Evolutionary conservation across 30 jellyfish, hydroid and myxozoan genomes (phyloP).

Genomic region (Sanderia malayensis): DNA sequence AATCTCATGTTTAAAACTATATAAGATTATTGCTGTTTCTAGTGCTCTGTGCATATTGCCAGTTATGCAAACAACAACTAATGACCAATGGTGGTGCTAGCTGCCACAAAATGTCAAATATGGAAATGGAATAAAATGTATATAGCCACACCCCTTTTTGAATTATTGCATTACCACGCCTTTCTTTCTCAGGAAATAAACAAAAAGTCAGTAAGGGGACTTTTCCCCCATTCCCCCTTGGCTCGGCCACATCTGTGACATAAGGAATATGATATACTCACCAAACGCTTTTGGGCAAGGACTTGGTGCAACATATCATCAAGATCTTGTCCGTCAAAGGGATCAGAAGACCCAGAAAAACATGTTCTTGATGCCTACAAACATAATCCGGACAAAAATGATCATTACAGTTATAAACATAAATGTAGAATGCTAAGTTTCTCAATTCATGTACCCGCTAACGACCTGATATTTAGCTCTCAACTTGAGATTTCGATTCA

Average conservation of each 20-base stretch:
- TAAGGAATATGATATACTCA: background rate
- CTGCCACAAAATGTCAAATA: background rate
- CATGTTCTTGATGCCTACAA: constrained; percentile 26
- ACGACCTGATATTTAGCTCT: constrained; percentile 14
- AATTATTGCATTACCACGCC: background rate
- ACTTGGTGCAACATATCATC: constrained; percentile 30
- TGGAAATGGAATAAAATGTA: background rate
- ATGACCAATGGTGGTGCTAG: background rate
- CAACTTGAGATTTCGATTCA: background rate
- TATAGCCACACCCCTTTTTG: background rate
- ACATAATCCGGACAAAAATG: background rate
- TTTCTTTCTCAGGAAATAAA: too few species aligned
- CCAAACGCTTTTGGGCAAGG: constrained; percentile 19
- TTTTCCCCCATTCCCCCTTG: background rate
- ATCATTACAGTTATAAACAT: background rate
- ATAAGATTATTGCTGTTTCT: background rate
- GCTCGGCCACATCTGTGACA: background rate
- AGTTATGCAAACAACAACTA: background rate
- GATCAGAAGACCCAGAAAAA: constrained; percentile 27
- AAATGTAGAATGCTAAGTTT: background rate
- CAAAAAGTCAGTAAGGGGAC: background rate
- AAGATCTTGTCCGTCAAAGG: constrained; percentile 26
- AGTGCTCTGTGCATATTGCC: background rate
- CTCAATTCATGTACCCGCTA: background rate
- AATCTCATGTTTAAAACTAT: background rate